These are phyloP conservation scores for Kobus ellipsiprymnus DNA, from an alignment of 2,113 vertebrate species.

Conservation along the genomic window DNA sequence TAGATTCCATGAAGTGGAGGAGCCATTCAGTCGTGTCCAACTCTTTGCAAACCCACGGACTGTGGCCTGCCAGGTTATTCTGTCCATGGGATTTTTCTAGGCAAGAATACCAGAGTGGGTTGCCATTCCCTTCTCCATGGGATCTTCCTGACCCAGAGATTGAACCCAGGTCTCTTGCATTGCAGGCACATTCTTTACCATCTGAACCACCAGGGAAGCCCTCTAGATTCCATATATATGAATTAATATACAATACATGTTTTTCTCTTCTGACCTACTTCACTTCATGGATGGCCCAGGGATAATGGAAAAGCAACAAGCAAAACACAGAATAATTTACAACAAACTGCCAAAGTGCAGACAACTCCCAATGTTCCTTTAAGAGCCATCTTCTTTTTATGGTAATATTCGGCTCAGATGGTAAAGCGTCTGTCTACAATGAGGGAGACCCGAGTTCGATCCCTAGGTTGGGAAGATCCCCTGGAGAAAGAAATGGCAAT, in stretches of 20 bases:
- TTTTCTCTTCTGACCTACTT: background rate
- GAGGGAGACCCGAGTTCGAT: rapidly evolving
- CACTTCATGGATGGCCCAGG: background rate
- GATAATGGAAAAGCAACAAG: background rate
- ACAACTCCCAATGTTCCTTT: background rate
- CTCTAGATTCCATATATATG: background rate
- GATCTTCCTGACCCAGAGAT: background rate
- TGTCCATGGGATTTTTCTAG: background rate
- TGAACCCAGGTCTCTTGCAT: background rate
- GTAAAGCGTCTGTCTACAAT: too few relatives aligned
- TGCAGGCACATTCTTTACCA: background rate
- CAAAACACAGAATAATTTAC: background rate
- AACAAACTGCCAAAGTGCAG: background rate
- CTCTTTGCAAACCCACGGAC: background rate
- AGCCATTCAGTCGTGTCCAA: background rate
- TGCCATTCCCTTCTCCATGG: background rate
- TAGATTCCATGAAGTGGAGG: background rate
- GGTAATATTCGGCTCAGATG: background rate
- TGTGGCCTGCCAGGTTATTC: background rate
- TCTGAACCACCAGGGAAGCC: background rate
- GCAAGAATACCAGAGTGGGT: background rate
- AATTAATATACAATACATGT: background rate
- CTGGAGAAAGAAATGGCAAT: too few relatives aligned
- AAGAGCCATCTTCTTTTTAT: background rate
- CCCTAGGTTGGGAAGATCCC: too few relatives aligned